Conservation (phyloP, 2,888 invertebrate genomes). For the Phasia obesa region DNA sequence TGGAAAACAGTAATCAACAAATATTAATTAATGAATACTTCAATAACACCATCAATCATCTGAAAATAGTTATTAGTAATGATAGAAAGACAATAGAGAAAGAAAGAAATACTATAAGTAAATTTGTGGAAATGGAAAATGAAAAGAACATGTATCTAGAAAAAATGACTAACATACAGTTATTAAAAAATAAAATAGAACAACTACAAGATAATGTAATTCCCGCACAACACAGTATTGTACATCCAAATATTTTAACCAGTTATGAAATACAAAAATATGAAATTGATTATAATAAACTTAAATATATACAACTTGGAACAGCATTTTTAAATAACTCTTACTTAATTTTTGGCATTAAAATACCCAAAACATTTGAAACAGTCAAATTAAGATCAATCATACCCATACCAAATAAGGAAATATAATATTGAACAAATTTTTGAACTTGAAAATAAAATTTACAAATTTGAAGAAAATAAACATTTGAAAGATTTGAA, state of each 20-base stretch:
- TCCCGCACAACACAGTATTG: too few species aligned
- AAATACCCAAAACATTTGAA: slow-evolving; percentile 12
- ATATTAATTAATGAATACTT: slow-evolving; percentile 23
- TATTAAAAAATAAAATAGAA: slow-evolving; percentile 18
- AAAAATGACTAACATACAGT: slow-evolving; percentile 12
- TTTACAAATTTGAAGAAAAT: slow-evolving; percentile 2
- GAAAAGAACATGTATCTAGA: background rate
- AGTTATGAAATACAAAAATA: too few species aligned
- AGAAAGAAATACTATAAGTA: background rate
- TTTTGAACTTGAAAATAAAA: background rate
- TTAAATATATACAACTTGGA: too few species aligned
- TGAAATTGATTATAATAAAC: too few species aligned
- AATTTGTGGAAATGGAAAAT: slow-evolving; percentile 7
- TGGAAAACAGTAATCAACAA: slow-evolving; percentile 7
- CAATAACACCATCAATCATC: background rate
- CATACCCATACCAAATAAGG: slow-evolving; percentile 2
- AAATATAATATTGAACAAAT: slow-evolving; percentile 8
- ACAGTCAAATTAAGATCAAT: background rate
- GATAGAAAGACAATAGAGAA: background rate
- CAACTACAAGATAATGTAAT: too few species aligned
- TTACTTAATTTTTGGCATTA: background rate
- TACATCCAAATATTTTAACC: too few species aligned
- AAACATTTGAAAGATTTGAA: background rate
- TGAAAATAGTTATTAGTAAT: background rate
- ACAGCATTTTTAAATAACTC: too few species aligned